Percentiles rank a stretch among this genome's conserved stretches.
These are phyloP conservation scores for Petrocephalus sullivani DNA, from an alignment of 2,797 vertebrate genomes.

Conservation along the genomic window DNA sequence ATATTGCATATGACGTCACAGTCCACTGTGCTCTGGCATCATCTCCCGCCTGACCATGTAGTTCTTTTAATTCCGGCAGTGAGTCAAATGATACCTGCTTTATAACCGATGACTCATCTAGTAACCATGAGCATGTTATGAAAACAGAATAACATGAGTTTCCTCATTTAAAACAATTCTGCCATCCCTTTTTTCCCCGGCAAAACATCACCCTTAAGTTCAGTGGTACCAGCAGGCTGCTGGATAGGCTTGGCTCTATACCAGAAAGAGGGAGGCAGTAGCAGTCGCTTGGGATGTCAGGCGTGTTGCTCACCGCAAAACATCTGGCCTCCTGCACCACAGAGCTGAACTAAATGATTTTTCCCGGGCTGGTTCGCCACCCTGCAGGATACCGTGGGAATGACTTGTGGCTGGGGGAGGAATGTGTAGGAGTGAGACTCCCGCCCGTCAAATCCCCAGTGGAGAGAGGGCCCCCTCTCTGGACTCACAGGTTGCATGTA, in stretches of 20 bases:
- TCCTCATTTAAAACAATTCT: neutral
- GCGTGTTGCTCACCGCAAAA: neutral
- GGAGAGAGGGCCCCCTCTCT: neutral
- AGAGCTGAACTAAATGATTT: neutral
- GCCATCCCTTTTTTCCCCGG: neutral
- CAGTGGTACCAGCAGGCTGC: neutral
- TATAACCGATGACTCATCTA: neutral
- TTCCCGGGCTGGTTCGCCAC: neutral
- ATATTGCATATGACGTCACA: neutral
- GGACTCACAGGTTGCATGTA: neutral
- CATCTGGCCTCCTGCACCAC: neutral
- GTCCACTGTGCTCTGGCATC: neutral
- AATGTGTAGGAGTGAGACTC: neutral
- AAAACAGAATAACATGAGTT: neutral
- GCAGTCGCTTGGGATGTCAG: neutral
- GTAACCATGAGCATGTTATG: neutral
- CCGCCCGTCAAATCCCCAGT: neutral
- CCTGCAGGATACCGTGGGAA: slow-evolving; percentile 13
- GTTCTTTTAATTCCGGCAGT: neutral
- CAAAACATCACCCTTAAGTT: neutral
- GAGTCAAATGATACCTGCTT: neutral
- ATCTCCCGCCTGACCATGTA: neutral
- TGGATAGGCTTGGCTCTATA: neutral
- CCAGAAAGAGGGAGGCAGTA: too few relatives aligned
- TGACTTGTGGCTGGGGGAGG: neutral